Evolutionary conservation across 2,888 invertebrate genomes (phyloP), one percentile per base, ranked within the genome.

Genomic region (Temnothorax ravouxi): DNA sequence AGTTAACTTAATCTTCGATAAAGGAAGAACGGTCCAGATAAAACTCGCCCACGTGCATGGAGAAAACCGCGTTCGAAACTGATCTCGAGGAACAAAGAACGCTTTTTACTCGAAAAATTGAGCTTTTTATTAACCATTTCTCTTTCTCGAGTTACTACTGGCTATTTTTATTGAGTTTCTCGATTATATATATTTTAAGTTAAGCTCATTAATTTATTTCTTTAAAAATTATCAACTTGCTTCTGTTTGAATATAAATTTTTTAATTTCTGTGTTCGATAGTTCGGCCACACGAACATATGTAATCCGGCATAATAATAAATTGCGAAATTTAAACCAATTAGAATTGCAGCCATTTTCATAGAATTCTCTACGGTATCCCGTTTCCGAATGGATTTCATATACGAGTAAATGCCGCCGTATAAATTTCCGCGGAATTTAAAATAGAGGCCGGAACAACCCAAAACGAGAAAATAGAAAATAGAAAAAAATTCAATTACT

Each of bases 1-100:
- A 34, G 54, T 77, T 67, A 77, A 77, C 67, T 77, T 54, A 67
- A 77, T 52, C 76, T 62, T 41, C n/a, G 29, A 56, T 69, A 67
- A 69, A 69, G 44, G 54, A 54, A 67, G 29, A 29, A 54, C 44
- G 9, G 41, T 25, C 15, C 25, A 29, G 15, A 41, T 77, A 54
- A 54, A 67, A 67, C 15, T 67, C 69, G 54, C 2, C 54, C 15
- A 41, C 54, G 29, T 41, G 25, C 54, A n/a, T 41, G 25, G 54
- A 21, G 15, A 21, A 77, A 34, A 69, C 15, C 13, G 13, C 44
- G 6, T n/a, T 15, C n/a, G 18, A 8, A 38, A 64, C 6, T 11
- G 69, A 77, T 77, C 44, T 29, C 18, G 11, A 29, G 3, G 61
- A 3, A 41, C 21, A 0, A 59, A n/a, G 25, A 44, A 29, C 8